Conservation (phyloP, 1,140 invertebrate species). For the Drosophila pectinifera region DNA sequence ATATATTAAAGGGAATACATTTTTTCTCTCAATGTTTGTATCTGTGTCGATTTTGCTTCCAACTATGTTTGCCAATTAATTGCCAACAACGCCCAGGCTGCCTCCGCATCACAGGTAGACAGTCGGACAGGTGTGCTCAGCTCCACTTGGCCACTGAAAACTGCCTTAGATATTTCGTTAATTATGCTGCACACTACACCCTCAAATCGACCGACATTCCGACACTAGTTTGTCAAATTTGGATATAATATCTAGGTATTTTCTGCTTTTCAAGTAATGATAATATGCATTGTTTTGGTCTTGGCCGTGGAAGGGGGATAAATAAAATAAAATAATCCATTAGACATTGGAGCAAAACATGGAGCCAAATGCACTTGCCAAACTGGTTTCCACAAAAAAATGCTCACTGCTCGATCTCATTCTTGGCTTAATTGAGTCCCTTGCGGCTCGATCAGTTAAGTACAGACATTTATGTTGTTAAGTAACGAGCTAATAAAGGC, state of each 20-base stretch:
- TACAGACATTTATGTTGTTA: not conserved
- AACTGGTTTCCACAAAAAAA: not conserved
- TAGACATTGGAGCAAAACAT: too few relatives aligned
- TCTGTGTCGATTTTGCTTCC: too few relatives aligned
- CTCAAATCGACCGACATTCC: not conserved
- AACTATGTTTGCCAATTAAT: slow-evolving; percentile 56
- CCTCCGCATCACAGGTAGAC: slow-evolving; percentile 13
- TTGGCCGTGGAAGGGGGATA: not conserved
- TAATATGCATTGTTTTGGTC: too few relatives aligned
- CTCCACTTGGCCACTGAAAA: slow-evolving; percentile 26
- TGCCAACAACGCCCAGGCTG: slow-evolving; percentile 54
- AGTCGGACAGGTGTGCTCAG: slow-evolving; percentile 47
- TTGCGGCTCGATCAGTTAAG: not conserved
- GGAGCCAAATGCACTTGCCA: not conserved
- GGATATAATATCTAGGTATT: too few relatives aligned
- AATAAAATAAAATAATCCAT: too few relatives aligned
- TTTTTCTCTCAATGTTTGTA: too few relatives aligned
- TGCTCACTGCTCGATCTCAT: not conserved
- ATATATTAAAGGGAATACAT: too few relatives aligned
- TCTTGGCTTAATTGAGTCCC: not conserved
- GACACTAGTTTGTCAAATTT: too few relatives aligned
- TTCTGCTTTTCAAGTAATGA: too few relatives aligned
- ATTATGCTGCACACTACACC: slow-evolving; percentile 58
- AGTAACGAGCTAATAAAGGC: not conserved
- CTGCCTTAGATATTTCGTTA: slow-evolving; percentile 42